Evolutionary conservation across 2,797 vertebrate genomes (phyloP), one percentile per base, ranked within the genome.

Genomic region (Sciaenops ocellatus): DNA sequence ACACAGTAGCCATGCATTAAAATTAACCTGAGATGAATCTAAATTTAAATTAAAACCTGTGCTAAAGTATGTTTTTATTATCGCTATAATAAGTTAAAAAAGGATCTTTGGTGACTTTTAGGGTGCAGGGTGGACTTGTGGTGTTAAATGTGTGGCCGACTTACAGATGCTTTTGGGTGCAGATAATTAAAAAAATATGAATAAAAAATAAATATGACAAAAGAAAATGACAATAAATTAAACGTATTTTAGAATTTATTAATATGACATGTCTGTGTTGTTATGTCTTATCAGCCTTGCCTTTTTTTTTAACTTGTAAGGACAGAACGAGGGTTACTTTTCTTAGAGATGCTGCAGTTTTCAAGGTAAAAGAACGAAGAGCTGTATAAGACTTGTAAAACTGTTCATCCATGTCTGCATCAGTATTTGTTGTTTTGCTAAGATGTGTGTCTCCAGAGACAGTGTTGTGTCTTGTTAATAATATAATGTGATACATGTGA

Each of bases 401-500:
- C 5, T 2, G 6, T 47, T 67, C 60, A 46, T 70, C 22, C 6
- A 10, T 55, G 13, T 41, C 66, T 26, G 34, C 8, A 30, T 5
- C 24, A 28, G 6, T 69, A 6, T 42, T 51, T 52, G 13, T 8
- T 61, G 20, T 69, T 28, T 42, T 5, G 24, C 1, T 3, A 61
- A 20, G 26, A 26, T 6, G 13, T 47, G 56, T 61, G 26, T 66
- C 65, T 22, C 24, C 55, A 47, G 69, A 38, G 62, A 56, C 26
- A 54, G 48, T 6, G 30, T 24, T 66, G 26, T 48, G 3, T 60
- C 17, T 48, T 28, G 52, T 67, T 60, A 38, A 5, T 34, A 26
- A 71, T 52, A 38, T 9, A 38, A 9, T 9, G 34, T 38, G 34
- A 38, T 38, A 78, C 69, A 87, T 76, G 76, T 89, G 86, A 60